These are phyloP conservation scores for Ericerus pela DNA, from an alignment of 1,140 invertebrate species.

Conservation along the genomic window DNA sequence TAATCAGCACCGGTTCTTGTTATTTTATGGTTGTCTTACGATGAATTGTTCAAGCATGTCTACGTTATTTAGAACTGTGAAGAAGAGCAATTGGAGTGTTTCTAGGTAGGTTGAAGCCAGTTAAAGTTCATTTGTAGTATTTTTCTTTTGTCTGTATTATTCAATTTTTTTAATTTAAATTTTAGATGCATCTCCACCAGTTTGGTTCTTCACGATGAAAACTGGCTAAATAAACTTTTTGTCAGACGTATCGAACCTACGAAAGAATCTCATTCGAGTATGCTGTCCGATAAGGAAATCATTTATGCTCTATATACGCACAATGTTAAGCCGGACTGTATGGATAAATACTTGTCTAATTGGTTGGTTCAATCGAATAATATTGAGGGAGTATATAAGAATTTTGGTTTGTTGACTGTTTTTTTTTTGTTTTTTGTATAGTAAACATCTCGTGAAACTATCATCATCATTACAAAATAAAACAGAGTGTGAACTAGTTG, in stretches of 20 bases:
- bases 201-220: slow-evolving; percentile 42
- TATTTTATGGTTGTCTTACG: no score
- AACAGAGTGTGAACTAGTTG: slow-evolving; percentile 56
- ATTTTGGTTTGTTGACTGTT: background rate
- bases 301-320: slow-evolving; percentile 90
- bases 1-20: no score
- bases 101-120: no score
- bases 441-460: slow-evolving; percentile 12
- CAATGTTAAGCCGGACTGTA: slow-evolving; percentile 75
- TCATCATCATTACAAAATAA: background rate
- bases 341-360: slow-evolving; percentile 70
- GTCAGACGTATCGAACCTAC: slow-evolving; percentile 84
- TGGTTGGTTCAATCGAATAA: slow-evolving; percentile 43
- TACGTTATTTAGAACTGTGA: no score
- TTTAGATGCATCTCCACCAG: slow-evolving; percentile 29
- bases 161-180: no score
- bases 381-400: background rate
- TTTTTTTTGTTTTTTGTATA: background rate
- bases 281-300: slow-evolving; percentile 85
- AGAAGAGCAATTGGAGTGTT: no score
- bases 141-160: no score
- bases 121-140: no score
- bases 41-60: no score
- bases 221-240: slow-evolving; percentile 77
- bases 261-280: slow-evolving; percentile 86